Percentiles rank a stretch among this genome's conserved stretches.
phyloP scores from a whole-genome alignment of 2,113 vertebrate species.

The Oxyruncus cristatus region DNA sequence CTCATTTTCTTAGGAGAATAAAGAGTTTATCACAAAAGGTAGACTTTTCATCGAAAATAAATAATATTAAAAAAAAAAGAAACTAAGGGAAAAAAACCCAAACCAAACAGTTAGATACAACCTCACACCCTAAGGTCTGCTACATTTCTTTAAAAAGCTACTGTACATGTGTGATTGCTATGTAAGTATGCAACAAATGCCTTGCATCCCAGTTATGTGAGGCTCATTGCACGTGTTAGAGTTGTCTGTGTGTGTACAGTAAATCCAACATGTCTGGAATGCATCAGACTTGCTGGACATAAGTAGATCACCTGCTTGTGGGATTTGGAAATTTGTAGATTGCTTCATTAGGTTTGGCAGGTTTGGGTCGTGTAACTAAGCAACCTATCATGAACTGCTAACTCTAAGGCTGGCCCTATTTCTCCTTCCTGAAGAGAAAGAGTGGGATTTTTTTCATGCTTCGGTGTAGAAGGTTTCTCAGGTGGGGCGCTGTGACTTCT shows the following conservation, averaged over 20 bases:
- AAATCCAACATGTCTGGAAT: background rate
- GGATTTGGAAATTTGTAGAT: background rate
- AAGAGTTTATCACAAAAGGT: background rate
- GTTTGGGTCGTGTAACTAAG: background rate
- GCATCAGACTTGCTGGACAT: background rate
- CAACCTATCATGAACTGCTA: background rate
- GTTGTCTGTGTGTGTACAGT: background rate
- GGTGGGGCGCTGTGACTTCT: background rate
- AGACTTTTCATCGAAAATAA: background rate
- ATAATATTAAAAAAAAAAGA: too few relatives aligned
- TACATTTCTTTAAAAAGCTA: background rate
- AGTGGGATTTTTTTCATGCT: background rate
- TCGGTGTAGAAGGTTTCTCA: background rate
- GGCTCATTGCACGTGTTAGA: background rate
- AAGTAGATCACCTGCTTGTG: background rate
- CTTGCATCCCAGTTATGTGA: background rate
- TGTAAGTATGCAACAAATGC: background rate
- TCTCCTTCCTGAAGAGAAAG: background rate
- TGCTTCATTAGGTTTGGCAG: background rate
- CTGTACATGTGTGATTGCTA: background rate
- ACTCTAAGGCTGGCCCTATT: background rate
- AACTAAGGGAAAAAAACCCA: background rate
- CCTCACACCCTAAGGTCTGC: background rate
- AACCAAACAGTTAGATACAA: background rate
- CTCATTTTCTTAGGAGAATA: background rate